Base-by-base conservation (phyloP, 2,113 vertebrate genomes). In the Chionodraco myersi region DNA sequence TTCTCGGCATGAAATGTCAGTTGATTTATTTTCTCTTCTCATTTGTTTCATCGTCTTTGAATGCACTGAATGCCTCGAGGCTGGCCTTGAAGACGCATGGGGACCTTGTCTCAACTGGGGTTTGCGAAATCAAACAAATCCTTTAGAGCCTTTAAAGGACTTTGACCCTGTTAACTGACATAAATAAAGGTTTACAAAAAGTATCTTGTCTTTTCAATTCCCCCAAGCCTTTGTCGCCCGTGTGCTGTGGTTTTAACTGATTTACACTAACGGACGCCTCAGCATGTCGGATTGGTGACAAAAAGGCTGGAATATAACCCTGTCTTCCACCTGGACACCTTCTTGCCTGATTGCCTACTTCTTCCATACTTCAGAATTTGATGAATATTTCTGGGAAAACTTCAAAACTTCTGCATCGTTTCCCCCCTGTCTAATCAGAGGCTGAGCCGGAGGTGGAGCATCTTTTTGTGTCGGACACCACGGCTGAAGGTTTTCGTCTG, bases 371-470 rank as follows among this genome's bases (percentile, higher is more conserved):
- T 73, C 67, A 71, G 26, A 79, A 5, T 5, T 45, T 75, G 61
- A 72, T 80, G 36, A 79, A 13, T 49, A 13, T 57, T 47, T 7
- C 66, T 72, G 23, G 61, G 8, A 47, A 65, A 65, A 73, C 66
- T 34, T 0, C 36, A 64, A 62, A 84, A 52, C 52, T 21, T 0
- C 68, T 53, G 45, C 86, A 77, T 65, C 30, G 34, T 74, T 86
- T 94, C 77, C 90, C 84, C 30, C 78, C 85, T 93, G 80, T 89
- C 85, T 84, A 90, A 90, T 78, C 95, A 99, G 98, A 98, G 95
- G 96, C 97, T 3, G 97, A 98, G 86, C 96, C 96, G 0, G 98
- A 99, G 94, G 96, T 99, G 76, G 97, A 98, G 92, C 96, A 98
- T 92, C 96, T 99, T 72, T 94, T 97, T 89, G 94, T 98, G 88